Evolutionary conservation across 1,140 invertebrate genomes (phyloP).

Genomic region (Eciton burchellii): DNA sequence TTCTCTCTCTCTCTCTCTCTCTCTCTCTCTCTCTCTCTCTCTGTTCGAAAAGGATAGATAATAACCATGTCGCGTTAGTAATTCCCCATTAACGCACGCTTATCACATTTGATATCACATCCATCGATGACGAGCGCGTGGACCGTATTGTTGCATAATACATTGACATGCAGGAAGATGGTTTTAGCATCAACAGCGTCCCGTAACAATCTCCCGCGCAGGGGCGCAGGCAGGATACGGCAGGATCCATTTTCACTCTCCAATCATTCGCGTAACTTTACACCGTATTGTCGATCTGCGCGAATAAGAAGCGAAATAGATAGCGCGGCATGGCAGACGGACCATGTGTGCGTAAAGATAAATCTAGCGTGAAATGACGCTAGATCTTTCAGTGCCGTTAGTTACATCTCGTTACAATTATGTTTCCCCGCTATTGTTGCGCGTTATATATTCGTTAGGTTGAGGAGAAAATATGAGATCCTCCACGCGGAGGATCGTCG

Average conservation of each 20-base stretch:
- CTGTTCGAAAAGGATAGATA: too few species aligned
- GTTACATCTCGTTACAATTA: too few species aligned
- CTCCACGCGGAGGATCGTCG: background rate
- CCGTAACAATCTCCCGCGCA: conserved; percentile 6
- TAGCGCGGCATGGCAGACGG: background rate
- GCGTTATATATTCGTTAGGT: too few species aligned
- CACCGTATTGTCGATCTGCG: background rate
- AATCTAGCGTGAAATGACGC: background rate
- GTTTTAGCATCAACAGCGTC: background rate
- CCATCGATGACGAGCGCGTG: background rate
- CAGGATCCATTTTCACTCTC: background rate
- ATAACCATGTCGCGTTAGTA: background rate
- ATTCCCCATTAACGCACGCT: background rate
- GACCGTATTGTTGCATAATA: conserved; percentile 26
- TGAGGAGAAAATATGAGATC: too few species aligned
- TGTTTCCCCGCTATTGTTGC: too few species aligned
- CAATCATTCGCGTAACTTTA: conserved; percentile 12
- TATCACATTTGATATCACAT: conserved; percentile 15
- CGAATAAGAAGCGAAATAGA: background rate
- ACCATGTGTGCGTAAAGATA: background rate
- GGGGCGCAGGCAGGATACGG: background rate
- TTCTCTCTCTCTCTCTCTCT: too few species aligned
- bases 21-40: too few species aligned
- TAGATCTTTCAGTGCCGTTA: background rate
- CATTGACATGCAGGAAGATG: conserved; percentile 2